Evolutionary conservation across 2,797 vertebrate species (phyloP), one percentile per base, ranked within the genome.

Genomic region (Scomberomorus guttatus): DNA sequence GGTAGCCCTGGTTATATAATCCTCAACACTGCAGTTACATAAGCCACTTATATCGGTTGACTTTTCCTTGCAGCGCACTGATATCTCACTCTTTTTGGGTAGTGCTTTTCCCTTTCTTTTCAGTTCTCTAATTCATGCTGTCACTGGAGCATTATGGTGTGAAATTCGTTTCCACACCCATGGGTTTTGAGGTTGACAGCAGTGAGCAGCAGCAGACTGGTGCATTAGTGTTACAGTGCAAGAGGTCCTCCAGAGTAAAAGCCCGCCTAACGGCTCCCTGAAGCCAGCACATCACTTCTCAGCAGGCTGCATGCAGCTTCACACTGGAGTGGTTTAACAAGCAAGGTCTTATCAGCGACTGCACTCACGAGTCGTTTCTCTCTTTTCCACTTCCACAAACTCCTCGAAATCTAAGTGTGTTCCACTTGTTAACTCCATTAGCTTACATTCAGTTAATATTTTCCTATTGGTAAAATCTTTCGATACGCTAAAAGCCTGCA

Each of bases 1-100:
- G 85, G 90, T 93, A 89, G 68, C 80, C 71, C 72, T 85, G 73
- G 82, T 94, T 93, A 93, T 86, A 81, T 93, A 92, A 94, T 72
- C 59, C 69, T 67, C 75, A 85, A 85, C 75, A 81, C 29, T 72
- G 62, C 62, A 13, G 75, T 94, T 93, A 85, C 77, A 83, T 93
- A 93, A 94, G 77, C 84, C 90, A 90, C 90, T 91, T 84, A 83
- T 48, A 88, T 77, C 87, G 82, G 82, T 89, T 87, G 68, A 64
- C 55, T 82, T 87, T 91, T 94, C 90, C 87, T 89, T 90, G 24
- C 80, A 55, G 74, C 4, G 68, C 74, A 66, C 84, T 75, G 83
- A 87, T 89, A 80, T 80, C 71, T 84, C 73, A 59, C 84, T 88
- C 66, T 77, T 84, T 86, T 90, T 86, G 69, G 72, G 54, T 77